Percentiles rank a stretch among this genome's conserved stretches.
phyloP scores from a whole-genome alignment of 2,113 vertebrate species.

The zebrafish (Danio rerio) region GRCz12tu NC_133185.1:36934001-36934500 shows the following conservation, averaged over 20 bases:
- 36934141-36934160: neutral
- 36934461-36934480: neutral
- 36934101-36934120: too few relatives aligned
- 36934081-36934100: too few relatives aligned
- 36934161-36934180: neutral
- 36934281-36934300: constrained; percentile 17
- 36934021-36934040: too few relatives aligned
- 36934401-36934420: neutral
- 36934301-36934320: neutral
- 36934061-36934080: too few relatives aligned
- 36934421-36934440: neutral
- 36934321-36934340: neutral
- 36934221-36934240: neutral
- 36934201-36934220: neutral
- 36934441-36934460: neutral
- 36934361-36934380: constrained; percentile 4
- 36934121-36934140: neutral
- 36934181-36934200: neutral
- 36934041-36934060: too few relatives aligned
- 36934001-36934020: too few relatives aligned
- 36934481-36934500: too few relatives aligned
- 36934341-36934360: neutral
- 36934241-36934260: constrained; percentile 13
- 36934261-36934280: neutral
- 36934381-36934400: constrained; percentile 10